Evolutionary conservation across 2,888 invertebrate genomes (phyloP), one percentile per base, ranked within the genome.

Genomic region (Drosophila glabriapex): DNA sequence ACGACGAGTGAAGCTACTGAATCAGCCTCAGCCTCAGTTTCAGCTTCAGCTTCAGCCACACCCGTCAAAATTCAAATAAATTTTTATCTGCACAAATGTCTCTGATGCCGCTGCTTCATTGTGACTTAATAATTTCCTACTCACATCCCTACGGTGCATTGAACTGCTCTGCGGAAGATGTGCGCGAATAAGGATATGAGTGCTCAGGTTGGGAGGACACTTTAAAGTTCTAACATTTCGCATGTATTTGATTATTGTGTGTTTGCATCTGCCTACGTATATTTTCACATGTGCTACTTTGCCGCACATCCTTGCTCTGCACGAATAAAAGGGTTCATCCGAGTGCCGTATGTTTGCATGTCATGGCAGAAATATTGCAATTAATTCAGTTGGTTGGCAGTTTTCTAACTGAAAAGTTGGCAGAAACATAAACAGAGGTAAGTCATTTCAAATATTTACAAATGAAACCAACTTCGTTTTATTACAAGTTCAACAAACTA

Each of bases 111-210:
- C 70, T 76, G 83, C 75, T 60, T 62, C 82, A 91, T 89, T 87
- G 91, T 87, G 91, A 89, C 89, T 86, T 81, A 86, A 86, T 86
- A 86, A 86, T 90, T 86, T 86, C 82, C 89, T 76, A 80, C 89
- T 90, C 84, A 83, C 77, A 76, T 83, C 85, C 77, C 66, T 53
- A 64, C 63, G 73, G 90, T 82, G 89, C 85, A 90, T 90, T 85
- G 90, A 85, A 88, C 89, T 80, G 69, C 66, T 46, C 39, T 46
- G 46, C 62, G 35, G n/a, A 62, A 70, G 50, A 64, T 59, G 65
- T 29, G 39, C 49, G 33, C 19, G 35, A 37, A 29, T 37, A 28
- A 12, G 61, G 28, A n/a, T 49, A 19, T 1, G n/a, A 16, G 50
- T 14, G 25, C 12, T 14, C 5, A 41, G 31, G 39, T 50, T 43